Evolutionary conservation across 2,113 vertebrate species (phyloP), one percentile per base, ranked within the genome.

Genomic region (Meleagris gallopavo): DNA sequence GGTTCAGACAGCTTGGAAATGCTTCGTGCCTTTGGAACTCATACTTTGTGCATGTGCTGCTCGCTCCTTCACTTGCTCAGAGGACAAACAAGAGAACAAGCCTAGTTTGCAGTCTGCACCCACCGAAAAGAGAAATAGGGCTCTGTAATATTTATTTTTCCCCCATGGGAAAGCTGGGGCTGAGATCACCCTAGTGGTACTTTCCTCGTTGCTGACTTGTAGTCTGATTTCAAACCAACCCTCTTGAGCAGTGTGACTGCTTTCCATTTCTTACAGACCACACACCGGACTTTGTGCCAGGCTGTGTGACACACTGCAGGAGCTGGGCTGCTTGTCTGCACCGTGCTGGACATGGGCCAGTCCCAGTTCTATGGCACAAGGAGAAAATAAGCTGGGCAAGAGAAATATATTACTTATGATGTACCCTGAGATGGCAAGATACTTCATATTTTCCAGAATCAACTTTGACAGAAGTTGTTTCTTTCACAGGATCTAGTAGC

Each of bases 1-100:
- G n/a, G 36, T 11, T 85, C 50, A 75, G 54, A 93, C 84, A 89
- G 83, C 86, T 93, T 84, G 83, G 71, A 88, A 85, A 64, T 88
- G 72, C 50, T 57, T 92, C 41, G 6, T 86, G 89, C 55, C 2
- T 0, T 74, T 83, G 89, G 83, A 95, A 87, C 52, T 80, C 69
- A 11, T 13, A 60, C 75, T 67, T 73, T 2, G 1, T 60, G 60
- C 29, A 3, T 77, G 82, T 65, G 55, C 46, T 69, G 88, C 45
- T 50, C 0, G 0, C 46, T 87, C 55, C 57, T 83, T 80, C 85
- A 67, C 69, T 88, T 95, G 82, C 82, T 90, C 76, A 88, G 83
- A 90, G 86, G 76, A 75, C 30, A 57, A 57, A 30, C 55, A 57
- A 32, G 55, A 20, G 30, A 57, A 74, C 21, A 55, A 74, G 21